phyloP scores from a whole-genome alignment of 2,797 vertebrate genomes.

The Melanotaenia boesemani region DNA sequence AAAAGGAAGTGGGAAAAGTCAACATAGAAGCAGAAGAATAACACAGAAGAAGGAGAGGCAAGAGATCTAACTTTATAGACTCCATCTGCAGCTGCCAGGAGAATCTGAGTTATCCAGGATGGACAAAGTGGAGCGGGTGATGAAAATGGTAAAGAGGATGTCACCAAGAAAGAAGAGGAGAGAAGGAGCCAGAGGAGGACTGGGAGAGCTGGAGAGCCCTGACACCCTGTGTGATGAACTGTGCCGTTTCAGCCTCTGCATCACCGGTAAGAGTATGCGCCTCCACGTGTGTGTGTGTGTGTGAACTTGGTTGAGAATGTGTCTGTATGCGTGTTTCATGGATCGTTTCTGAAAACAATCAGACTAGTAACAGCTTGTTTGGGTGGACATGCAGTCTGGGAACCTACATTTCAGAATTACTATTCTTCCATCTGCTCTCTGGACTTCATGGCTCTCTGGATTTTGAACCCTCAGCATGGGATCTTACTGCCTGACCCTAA shows the following conservation, averaged over 20 bases:
- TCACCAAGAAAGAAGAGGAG: constrained; percentile 87
- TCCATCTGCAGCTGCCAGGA: constrained; percentile 1
- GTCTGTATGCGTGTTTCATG: too few species aligned
- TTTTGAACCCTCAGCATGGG: too few species aligned
- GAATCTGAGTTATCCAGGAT: constrained; percentile 54
- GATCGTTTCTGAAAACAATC: background rate
- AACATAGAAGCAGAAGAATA: constrained; percentile 19
- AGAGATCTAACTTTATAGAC: background rate
- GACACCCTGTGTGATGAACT: constrained; percentile 86
- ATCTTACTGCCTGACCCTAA: too few species aligned
- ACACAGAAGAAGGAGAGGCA: background rate
- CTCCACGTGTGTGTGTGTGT: constrained; percentile 11
- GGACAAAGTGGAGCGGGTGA: constrained; percentile 88
- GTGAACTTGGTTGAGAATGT: background rate
- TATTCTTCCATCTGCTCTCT: background rate
- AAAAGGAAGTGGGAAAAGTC: background rate
- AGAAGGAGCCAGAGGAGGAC: constrained; percentile 83
- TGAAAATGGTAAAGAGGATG: constrained; percentile 89
- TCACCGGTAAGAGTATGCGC: constrained; percentile 83
- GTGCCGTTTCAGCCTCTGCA: constrained; percentile 87
- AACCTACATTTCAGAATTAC: background rate
- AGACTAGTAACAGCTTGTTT: background rate
- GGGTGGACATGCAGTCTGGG: background rate
- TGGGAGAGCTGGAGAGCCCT: constrained; percentile 83
- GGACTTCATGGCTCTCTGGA: too few species aligned